These are phyloP conservation scores for Pitta sordida DNA, from an alignment of 2,113 vertebrate species.

Conservation along the genomic window DNA sequence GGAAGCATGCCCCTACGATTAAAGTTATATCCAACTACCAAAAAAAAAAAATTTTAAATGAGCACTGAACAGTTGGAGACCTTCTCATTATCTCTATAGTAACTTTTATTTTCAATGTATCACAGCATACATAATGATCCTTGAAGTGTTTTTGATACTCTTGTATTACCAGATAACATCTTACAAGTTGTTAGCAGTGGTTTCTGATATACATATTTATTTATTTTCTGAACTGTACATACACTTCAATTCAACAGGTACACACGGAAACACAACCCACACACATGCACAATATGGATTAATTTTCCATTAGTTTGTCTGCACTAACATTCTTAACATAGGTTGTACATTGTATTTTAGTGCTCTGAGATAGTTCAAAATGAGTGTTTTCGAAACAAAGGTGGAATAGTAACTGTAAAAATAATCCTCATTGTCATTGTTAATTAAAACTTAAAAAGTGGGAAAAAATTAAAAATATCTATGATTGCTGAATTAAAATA, in stretches of 20 bases:
- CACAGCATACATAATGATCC: not conserved
- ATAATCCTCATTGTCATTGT: not conserved
- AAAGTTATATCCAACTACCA: not conserved
- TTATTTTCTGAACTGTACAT: not conserved
- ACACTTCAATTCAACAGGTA: not conserved
- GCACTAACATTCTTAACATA: not conserved
- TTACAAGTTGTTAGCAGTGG: not conserved
- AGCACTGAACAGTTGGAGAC: not conserved
- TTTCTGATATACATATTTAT: not conserved
- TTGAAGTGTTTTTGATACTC: not conserved
- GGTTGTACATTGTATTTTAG: not conserved
- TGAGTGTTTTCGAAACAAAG: not conserved
- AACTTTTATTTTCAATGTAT: not conserved
- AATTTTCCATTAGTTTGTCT: not conserved
- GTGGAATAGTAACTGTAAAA: not conserved
- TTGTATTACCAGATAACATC: not conserved
- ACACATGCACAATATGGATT: not conserved
- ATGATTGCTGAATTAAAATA: not conserved
- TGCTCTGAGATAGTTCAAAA: constrained; percentile 23
- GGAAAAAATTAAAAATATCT: not conserved
- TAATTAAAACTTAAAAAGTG: constrained; percentile 26
- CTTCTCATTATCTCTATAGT: not conserved
- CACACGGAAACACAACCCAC: not conserved
- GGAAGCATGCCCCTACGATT: not conserved
- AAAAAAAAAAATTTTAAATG: not conserved